These are phyloP conservation scores for Bradypodion pumilum DNA, from an alignment of 2,797 vertebrate species.

Conservation along the genomic window DNA sequence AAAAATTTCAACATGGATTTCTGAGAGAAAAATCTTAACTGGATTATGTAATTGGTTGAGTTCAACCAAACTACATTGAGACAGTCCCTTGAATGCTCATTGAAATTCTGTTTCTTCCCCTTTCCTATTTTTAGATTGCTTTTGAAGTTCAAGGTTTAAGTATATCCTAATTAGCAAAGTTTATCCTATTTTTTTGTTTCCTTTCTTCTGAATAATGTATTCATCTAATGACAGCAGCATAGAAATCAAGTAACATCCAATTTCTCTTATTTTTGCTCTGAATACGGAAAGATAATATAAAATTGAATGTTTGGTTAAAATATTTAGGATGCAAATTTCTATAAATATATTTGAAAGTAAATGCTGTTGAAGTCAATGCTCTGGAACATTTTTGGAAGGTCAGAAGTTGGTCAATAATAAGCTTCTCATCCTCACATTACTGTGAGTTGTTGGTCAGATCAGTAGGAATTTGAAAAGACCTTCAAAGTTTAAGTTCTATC, in stretches of 20 bases:
- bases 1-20: neutral
- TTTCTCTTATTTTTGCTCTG: neutral
- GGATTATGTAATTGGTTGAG: slow-evolving; percentile 1
- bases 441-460: neutral
- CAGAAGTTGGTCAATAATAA: neutral
- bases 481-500: neutral
- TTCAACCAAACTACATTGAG: neutral
- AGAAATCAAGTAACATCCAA: neutral
- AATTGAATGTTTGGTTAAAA: neutral
- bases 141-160: neutral
- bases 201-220: neutral
- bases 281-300: neutral
- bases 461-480: neutral
- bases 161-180: neutral
- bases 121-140: too few species aligned
- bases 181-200: neutral
- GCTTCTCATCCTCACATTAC: neutral
- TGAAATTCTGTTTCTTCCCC: too few species aligned
- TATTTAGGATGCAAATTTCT: neutral
- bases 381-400: neutral
- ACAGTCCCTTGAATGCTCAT: neutral
- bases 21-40: neutral
- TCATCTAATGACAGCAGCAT: neutral
- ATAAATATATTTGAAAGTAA: neutral
- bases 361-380: neutral